Evolutionary conservation across 2,888 invertebrate species (phyloP).

Genomic region (Caenorhabditis panamensis): DNA sequence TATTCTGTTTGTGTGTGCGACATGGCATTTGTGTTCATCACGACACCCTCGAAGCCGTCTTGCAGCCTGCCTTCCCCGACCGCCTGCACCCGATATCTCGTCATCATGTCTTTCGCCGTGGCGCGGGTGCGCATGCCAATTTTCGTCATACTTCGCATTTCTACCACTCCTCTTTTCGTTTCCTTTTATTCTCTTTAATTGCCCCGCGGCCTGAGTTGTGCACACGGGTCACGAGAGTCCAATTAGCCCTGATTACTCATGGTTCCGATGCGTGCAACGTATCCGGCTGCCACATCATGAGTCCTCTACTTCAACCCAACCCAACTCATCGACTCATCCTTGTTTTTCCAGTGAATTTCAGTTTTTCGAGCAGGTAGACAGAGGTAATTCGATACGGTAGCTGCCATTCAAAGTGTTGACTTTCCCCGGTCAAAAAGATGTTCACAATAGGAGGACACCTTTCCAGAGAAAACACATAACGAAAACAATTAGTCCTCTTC

Average conservation of each 20-base stretch:
- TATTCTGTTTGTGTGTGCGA: neutral
- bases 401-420: constrained; percentile 6
- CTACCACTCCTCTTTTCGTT: constrained; percentile 8
- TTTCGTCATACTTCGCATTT: constrained; percentile 56
- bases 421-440: neutral
- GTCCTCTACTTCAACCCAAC: neutral
- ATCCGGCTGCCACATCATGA: constrained; percentile 51
- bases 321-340: neutral
- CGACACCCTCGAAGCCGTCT: neutral
- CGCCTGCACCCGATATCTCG: constrained; percentile 3
- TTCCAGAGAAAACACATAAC: neutral
- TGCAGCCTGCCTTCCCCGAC: neutral
- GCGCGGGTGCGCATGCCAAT: constrained; percentile 38
- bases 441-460: neutral
- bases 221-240: constrained; percentile 53
- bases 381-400: constrained; percentile 31
- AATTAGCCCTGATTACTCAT: constrained; percentile 55
- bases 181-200: constrained; percentile 33
- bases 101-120: constrained; percentile 9
- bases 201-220: constrained; percentile 28
- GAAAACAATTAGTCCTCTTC: neutral
- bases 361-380: neutral
- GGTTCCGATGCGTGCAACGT: constrained; percentile 47
- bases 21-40: neutral
- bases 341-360: constrained; percentile 19